Conservation (phyloP, 2,888 invertebrate genomes). For the Bembecia ichneumoniformis region DNA sequence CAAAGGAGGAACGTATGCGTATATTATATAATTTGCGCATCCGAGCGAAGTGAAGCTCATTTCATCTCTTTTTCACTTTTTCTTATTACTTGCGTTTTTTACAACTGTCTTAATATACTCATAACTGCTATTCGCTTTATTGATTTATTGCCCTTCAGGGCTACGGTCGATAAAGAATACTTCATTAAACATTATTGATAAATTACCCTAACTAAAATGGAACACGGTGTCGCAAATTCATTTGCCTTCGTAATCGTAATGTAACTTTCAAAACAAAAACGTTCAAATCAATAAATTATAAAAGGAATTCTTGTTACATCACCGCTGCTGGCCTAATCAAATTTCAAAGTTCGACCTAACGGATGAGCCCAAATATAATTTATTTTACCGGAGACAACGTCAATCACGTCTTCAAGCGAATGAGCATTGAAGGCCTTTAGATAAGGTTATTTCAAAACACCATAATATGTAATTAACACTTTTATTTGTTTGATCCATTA, state of each 20-base stretch:
- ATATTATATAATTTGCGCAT: no score
- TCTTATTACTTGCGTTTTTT: background rate
- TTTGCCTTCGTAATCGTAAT: slow-evolving; percentile 11
- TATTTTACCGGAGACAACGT: slow-evolving; percentile 37
- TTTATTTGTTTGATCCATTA: no score
- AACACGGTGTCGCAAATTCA: slow-evolving; percentile 13
- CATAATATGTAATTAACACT: slow-evolving; percentile 17
- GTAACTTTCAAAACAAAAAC: background rate
- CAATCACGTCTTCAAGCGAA: slow-evolving; percentile 34
- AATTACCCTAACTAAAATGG: slow-evolving; percentile 1
- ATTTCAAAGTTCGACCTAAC: slow-evolving; percentile 37
- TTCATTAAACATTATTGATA: background rate
- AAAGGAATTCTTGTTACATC: slow-evolving; percentile 28
- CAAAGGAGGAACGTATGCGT: no score
- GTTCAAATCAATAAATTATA: background rate
- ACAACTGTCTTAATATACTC: background rate
- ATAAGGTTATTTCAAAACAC: slow-evolving; percentile 33
- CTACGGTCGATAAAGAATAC: background rate
- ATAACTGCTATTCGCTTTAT: background rate
- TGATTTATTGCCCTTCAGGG: background rate
- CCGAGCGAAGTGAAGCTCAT: no score
- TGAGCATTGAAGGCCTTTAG: slow-evolving; percentile 24
- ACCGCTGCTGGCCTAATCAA: slow-evolving; percentile 40
- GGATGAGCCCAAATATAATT: slow-evolving; percentile 30
- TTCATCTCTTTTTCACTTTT: no score